These are phyloP conservation scores for Heliconius ismenius DNA, from an alignment of 2,888 invertebrate genomes.

Conservation along the genomic window DNA sequence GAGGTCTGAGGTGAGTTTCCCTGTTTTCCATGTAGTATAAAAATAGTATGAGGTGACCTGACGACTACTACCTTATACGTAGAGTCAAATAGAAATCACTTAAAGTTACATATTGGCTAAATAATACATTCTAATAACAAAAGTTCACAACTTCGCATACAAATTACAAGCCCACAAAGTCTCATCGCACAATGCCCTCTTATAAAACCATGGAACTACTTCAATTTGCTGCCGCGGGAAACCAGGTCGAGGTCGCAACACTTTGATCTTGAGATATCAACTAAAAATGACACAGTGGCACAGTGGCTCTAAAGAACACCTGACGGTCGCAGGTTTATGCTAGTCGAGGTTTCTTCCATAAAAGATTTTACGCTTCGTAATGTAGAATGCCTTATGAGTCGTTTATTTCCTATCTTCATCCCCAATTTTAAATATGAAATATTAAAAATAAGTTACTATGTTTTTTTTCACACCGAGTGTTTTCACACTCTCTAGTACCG, in stretches of 20 bases:
- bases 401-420: not conserved
- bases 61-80: too few species aligned
- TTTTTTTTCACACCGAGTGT: too few species aligned
- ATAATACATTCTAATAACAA: not conserved
- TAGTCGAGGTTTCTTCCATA: not conserved
- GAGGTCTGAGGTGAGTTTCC: not conserved
- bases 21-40: not conserved
- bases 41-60: not conserved
- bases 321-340: constrained; percentile 14
- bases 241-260: constrained; percentile 15
- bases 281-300: constrained; percentile 2
- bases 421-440: not conserved
- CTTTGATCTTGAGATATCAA: constrained; percentile 15
- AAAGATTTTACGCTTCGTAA: not conserved
- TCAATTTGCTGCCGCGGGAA: not conserved
- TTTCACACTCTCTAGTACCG: too few species aligned
- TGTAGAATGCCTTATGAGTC: not conserved
- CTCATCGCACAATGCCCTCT: constrained; percentile 21
- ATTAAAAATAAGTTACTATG: not conserved
- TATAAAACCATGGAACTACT: constrained; percentile 12
- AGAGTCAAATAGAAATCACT: too few species aligned
- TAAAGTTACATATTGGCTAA: too few species aligned
- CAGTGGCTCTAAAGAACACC: not conserved
- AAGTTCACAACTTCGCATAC: constrained; percentile 17
- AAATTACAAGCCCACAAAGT: not conserved